Conservation (phyloP, 1,140 invertebrate species). For the Cotesia chilonis region DNA sequence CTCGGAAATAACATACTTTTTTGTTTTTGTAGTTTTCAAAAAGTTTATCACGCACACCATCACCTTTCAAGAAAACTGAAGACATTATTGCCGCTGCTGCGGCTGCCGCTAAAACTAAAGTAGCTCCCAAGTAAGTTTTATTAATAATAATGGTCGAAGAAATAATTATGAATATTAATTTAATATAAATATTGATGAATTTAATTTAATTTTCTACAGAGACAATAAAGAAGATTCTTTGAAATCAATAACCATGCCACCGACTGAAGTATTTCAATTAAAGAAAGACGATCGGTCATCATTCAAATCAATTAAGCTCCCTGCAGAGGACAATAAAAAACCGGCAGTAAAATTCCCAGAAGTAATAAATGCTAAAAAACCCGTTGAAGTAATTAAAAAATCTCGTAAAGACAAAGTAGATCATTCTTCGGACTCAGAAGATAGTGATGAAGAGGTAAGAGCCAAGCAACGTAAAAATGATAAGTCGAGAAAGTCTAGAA, state of each 20-base stretch:
- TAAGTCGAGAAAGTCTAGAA: conserved; percentile 55
- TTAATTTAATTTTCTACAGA: conserved; percentile 44
- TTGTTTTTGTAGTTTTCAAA: conserved; percentile 67
- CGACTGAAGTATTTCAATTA: conserved; percentile 55
- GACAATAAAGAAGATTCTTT: conserved; percentile 56
- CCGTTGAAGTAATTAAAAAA: conserved; percentile 60
- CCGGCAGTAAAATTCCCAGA: conserved; percentile 51
- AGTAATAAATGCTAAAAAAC: conserved; percentile 49
- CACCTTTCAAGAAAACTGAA: conserved; percentile 80
- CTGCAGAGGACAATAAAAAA: conserved; percentile 56
- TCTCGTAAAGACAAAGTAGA: conserved; percentile 61
- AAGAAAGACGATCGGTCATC: conserved; percentile 58
- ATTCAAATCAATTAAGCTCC: conserved; percentile 45
- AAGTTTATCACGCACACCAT: conserved; percentile 80
- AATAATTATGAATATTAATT: neutral
- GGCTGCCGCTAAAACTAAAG: conserved; percentile 50
- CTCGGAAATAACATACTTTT: conserved; percentile 5
- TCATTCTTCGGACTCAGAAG: conserved; percentile 64
- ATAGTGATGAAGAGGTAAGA: conserved; percentile 62
- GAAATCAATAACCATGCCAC: conserved; percentile 46
- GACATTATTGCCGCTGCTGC: conserved; percentile 69
- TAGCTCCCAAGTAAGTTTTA: conserved; percentile 51
- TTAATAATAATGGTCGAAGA: neutral
- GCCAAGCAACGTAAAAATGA: conserved; percentile 62
- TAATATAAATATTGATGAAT: conserved; percentile 4